Evolutionary conservation across 2,888 invertebrate species (phyloP).

Genomic region (Sesamia inferens): DNA sequence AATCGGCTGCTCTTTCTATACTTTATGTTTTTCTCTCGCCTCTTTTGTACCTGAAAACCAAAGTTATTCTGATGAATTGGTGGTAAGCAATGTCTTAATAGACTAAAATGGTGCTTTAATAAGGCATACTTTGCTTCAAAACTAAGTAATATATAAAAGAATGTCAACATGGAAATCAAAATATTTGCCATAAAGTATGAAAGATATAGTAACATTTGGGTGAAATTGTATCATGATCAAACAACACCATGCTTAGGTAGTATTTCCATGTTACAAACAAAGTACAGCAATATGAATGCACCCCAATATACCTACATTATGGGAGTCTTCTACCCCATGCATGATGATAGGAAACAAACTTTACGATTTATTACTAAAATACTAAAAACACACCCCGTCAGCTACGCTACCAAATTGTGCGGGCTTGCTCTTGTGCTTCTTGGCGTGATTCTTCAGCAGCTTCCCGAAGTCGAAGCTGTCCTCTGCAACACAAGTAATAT

Average conservation of each 20-base stretch:
- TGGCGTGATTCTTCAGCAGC: constrained; percentile 76
- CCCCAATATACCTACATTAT: constrained; percentile 49
- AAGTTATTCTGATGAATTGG: constrained; percentile 37
- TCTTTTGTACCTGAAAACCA: constrained; percentile 77
- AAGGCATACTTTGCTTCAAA: constrained; percentile 24
- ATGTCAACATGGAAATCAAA: neutral
- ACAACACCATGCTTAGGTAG: neutral
- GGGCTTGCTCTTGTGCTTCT: constrained; percentile 82
- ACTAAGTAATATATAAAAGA: neutral
- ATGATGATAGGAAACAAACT: constrained; percentile 54
- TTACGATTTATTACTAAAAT: constrained; percentile 53
- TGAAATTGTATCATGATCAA: neutral
- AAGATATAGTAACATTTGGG: neutral
- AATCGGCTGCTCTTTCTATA: constrained; percentile 76
- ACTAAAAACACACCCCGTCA: constrained; percentile 77
- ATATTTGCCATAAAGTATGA: neutral
- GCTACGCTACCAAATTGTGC: constrained; percentile 79
- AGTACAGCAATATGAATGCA: constrained; percentile 45
- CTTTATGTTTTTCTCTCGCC: constrained; percentile 75
- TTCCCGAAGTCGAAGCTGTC: constrained; percentile 80
- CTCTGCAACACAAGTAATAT: constrained; percentile 72
- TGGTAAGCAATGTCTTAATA: constrained; percentile 9
- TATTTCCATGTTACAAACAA: constrained; percentile 29
- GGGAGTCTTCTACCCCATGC: constrained; percentile 63
- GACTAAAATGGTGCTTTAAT: constrained; percentile 38